Evolutionary conservation across 2,888 invertebrate species (phyloP), one percentile per base, ranked within the genome.

Genomic region (Eristalis pertinax): DNA sequence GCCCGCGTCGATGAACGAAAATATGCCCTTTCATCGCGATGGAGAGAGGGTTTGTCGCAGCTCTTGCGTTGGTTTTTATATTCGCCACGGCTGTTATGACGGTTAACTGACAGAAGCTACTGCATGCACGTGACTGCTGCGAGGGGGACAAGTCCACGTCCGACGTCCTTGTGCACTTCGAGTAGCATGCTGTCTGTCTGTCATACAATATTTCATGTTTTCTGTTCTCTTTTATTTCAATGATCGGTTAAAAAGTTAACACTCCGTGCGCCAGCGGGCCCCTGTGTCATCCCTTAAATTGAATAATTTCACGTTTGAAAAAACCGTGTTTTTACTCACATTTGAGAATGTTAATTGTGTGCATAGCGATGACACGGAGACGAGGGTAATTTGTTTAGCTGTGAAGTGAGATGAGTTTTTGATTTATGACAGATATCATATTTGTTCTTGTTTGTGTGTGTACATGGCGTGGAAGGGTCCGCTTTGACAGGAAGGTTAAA

Each of bases 291-390:
- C 84, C 79, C 79, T 87, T 84, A 84, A 86, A 87, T 84, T 84
- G 87, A 84, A 84, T 84, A 80, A 87, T 84, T 79, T 80, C 38
- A 84, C 68, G 50, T 69, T 80, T 38, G 56, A 41, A 60, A 50
- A 70, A 84, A 65, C 11, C 50, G n/a, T 79, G 64, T 84, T 70
- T 86, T 67, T 78, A 15, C 26, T 24, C 15, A 29, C 41, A 86
- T 87, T 79, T 80, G 72, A 75, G 87, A 83, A 83, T 79, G 84
- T 87, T 87, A 87, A 87, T 84, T 87, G 87, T 87, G 83, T 79
- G 87, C 87, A 84, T 73, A 76, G 87, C 76, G 79, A 73, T 84
- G 84, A 84, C 84, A 87, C 64, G 73, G 70, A 32, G 78, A 86
- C 67, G 56, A 83, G 83, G 86, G 83, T 83, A 75, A 86, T 86